phyloP scores from a whole-genome alignment of 2,797 vertebrate species.

The Trachops cirrhosus region DNA sequence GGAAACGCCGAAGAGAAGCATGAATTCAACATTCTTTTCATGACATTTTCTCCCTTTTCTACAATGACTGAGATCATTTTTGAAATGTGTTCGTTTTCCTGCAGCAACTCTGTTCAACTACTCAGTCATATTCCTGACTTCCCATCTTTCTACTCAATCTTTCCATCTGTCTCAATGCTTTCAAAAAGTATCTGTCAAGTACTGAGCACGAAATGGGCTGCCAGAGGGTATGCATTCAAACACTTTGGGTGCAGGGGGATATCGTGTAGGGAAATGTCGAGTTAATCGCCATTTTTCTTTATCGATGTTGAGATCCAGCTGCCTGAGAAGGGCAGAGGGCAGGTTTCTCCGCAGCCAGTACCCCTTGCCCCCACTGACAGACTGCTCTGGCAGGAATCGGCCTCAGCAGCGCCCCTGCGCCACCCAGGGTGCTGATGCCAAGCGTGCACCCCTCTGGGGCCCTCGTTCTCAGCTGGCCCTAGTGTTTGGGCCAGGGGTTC shows the following conservation, averaged over 20 bases:
- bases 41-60: background rate
- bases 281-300: background rate
- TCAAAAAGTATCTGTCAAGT: background rate
- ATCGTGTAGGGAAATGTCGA: background rate
- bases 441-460: background rate
- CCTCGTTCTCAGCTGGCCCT: background rate
- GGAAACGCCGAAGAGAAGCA: background rate
- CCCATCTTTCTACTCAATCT: background rate
- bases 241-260: background rate
- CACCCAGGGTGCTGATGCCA: background rate
- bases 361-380: background rate
- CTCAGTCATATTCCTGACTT: background rate
- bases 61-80: background rate
- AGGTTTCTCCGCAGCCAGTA: background rate
- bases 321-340: background rate
- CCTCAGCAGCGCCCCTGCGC: background rate
- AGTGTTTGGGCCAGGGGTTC: background rate
- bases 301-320: background rate
- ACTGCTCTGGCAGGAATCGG: background rate
- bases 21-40: background rate
- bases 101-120: background rate
- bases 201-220: background rate
- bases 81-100: background rate
- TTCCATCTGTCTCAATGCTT: background rate
- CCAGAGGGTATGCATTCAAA: background rate